Evolutionary conservation across 2,888 invertebrate genomes (phyloP).

Genomic region (Muschampia plurimacula): DNA sequence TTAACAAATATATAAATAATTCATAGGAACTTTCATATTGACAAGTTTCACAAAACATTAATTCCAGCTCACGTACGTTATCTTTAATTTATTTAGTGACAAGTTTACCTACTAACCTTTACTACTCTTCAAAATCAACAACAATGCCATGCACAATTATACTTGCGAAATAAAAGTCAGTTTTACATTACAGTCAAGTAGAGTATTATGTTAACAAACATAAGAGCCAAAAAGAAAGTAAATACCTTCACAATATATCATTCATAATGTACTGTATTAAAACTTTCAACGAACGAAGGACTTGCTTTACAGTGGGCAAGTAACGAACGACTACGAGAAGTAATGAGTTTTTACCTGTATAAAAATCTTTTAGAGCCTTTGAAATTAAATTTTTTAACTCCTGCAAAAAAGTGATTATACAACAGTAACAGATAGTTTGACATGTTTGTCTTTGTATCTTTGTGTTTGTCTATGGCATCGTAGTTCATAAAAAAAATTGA

Average conservation of each 20-base stretch:
- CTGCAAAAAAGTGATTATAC: too few species aligned
- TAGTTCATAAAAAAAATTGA: too few species aligned
- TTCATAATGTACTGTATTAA: conserved; percentile 69
- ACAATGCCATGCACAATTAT: conserved; percentile 16
- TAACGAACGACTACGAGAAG: background rate
- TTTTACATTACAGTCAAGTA: conserved; percentile 2
- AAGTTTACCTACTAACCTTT: conserved; percentile 3
- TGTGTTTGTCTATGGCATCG: too few species aligned
- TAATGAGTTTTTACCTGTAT: too few species aligned
- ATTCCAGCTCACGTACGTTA: conserved; percentile 13
- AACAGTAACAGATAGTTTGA: too few species aligned
- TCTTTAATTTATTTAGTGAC: conserved; percentile 6
- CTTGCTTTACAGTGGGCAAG: conserved; percentile 15
- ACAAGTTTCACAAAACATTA: conserved; percentile 6
- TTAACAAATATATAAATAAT: background rate
- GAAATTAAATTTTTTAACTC: too few species aligned
- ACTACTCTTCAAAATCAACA: conserved; percentile 8
- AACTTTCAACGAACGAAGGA: conserved; percentile 56
- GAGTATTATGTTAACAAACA: conserved; percentile 29
- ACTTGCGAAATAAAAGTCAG: conserved; percentile 28
- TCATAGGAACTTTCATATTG: background rate
- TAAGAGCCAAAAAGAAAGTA: conserved; percentile 36
- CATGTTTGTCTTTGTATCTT: too few species aligned
- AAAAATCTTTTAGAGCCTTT: too few species aligned
- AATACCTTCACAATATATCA: conserved; percentile 65